Percentiles rank a stretch among this genome's conserved stretches.
phyloP scores from a whole-genome alignment of 2,888 invertebrate species.

The Boloria selene region DNA sequence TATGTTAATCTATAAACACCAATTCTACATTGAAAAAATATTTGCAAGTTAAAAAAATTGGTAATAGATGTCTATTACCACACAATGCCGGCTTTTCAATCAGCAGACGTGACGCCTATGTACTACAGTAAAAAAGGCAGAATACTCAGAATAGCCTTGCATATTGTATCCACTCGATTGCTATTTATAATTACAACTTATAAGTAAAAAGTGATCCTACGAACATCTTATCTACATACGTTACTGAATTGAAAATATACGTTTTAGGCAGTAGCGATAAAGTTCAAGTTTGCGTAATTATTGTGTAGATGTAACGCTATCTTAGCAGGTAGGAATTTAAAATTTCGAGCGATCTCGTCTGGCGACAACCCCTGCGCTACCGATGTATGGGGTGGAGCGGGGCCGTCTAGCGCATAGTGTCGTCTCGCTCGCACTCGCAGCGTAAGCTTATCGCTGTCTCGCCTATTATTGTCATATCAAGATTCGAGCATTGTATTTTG shows the following conservation, averaged over 20 bases:
- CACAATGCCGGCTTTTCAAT: constrained; percentile 58
- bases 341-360: constrained; percentile 74
- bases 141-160: constrained; percentile 75
- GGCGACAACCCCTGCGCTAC: constrained; percentile 79
- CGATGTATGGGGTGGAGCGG: constrained; percentile 75
- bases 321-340: constrained; percentile 71
- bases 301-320: constrained; percentile 50
- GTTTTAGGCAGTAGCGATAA: constrained; percentile 50
- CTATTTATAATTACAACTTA: constrained; percentile 79
- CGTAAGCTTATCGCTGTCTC: constrained; percentile 67
- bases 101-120: constrained; percentile 53
- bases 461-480: constrained; percentile 81
- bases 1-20: too few relatives aligned
- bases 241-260: constrained; percentile 45
- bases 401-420: constrained; percentile 59
- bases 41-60: not conserved
- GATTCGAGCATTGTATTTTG: constrained; percentile 81
- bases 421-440: constrained; percentile 57
- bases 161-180: constrained; percentile 75
- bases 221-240: constrained; percentile 54
- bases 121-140: constrained; percentile 63
- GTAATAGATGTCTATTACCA: not conserved
- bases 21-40: not conserved
- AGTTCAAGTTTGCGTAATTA: constrained; percentile 55
- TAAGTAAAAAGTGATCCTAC: constrained; percentile 46